Conservation (phyloP, 2,113 vertebrate species). For the Lucifuga dentata region DNA sequence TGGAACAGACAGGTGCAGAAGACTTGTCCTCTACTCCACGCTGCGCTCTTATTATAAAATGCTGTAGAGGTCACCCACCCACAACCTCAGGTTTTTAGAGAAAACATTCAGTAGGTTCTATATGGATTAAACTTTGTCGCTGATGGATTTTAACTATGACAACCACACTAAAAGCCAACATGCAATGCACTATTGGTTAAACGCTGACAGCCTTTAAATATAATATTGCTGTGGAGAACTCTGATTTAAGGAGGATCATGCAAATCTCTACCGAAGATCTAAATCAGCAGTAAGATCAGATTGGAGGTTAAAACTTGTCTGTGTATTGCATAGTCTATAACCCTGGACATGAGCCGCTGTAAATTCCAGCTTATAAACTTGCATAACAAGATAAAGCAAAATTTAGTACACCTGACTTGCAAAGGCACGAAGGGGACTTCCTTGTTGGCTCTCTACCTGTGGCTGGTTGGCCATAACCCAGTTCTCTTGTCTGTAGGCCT, state of each 20-base stretch:
- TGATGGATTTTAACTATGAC: no score
- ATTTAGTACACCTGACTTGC: constrained; percentile 52
- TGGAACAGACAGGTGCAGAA: constrained; percentile 89
- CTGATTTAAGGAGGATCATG: not conserved
- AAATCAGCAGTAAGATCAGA: not conserved
- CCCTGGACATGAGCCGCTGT: constrained; percentile 50
- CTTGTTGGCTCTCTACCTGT: constrained; percentile 42
- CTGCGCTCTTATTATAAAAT: constrained; percentile 14
- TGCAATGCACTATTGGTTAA: not conserved
- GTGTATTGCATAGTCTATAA: constrained; percentile 26
- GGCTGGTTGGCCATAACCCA: constrained; percentile 64
- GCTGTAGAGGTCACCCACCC: not conserved
- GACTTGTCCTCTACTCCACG: constrained; percentile 36
- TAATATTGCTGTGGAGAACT: not conserved
- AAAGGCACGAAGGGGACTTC: constrained; percentile 49
- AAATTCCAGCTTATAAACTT: constrained; percentile 49
- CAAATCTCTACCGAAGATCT: not conserved
- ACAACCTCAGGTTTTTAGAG: not conserved
- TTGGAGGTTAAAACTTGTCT: not conserved
- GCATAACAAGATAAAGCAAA: constrained; percentile 39
- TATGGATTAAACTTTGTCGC: not conserved
- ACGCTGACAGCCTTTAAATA: not conserved
- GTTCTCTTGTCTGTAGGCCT: constrained; percentile 85
- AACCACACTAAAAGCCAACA: not conserved
- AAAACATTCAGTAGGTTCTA: not conserved